Percentiles rank a stretch among this genome's conserved stretches.
Evolutionary conservation across 2,113 vertebrate species (phyloP).

Genomic region (Nothobranchius kuhntae): DNA sequence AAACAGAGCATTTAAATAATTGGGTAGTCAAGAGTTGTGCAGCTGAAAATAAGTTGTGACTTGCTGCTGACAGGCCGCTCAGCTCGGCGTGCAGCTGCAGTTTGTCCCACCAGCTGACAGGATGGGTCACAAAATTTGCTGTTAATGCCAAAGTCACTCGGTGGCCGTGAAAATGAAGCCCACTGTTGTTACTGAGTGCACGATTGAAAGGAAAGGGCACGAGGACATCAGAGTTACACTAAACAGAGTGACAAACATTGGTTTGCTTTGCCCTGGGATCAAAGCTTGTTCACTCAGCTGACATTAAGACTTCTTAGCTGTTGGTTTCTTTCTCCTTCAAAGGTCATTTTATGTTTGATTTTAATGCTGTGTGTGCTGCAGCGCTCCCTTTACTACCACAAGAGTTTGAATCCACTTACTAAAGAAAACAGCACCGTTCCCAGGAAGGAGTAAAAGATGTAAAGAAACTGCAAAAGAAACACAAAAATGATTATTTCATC

Average conservation of each 20-base stretch:
- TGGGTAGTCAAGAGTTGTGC: slow-evolving; percentile 4
- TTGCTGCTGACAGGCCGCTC: slow-evolving; percentile 41
- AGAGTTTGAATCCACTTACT: slow-evolving; percentile 71
- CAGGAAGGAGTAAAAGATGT: slow-evolving; percentile 78
- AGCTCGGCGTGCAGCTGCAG: slow-evolving; percentile 35
- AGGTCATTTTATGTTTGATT: slow-evolving; percentile 36
- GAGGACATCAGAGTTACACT: slow-evolving; percentile 49
- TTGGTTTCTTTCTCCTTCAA: slow-evolving; percentile 29
- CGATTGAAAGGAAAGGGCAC: slow-evolving; percentile 70
- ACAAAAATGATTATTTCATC: slow-evolving; percentile 1
- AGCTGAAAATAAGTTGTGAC: slow-evolving; percentile 41
- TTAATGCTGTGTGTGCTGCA: background rate
- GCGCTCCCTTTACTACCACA: slow-evolving; percentile 2
- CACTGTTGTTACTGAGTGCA: slow-evolving; percentile 49
- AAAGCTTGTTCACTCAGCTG: slow-evolving; percentile 19
- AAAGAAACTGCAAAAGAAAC: slow-evolving; percentile 72
- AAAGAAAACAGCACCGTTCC: slow-evolving; percentile 83
- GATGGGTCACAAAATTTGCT: slow-evolving; percentile 67
- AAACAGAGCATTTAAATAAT: slow-evolving; percentile 44
- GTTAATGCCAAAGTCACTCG: slow-evolving; percentile 55
- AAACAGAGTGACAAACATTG: slow-evolving; percentile 44
- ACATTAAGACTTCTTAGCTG: slow-evolving; percentile 46
- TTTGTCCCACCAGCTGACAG: slow-evolving; percentile 54
- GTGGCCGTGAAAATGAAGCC: slow-evolving; percentile 60
- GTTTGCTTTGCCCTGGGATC: slow-evolving; percentile 16